Evolutionary conservation across 2,888 invertebrate species (phyloP), one percentile per base, ranked within the genome.

Genomic region (Hoplodrina blanda): DNA sequence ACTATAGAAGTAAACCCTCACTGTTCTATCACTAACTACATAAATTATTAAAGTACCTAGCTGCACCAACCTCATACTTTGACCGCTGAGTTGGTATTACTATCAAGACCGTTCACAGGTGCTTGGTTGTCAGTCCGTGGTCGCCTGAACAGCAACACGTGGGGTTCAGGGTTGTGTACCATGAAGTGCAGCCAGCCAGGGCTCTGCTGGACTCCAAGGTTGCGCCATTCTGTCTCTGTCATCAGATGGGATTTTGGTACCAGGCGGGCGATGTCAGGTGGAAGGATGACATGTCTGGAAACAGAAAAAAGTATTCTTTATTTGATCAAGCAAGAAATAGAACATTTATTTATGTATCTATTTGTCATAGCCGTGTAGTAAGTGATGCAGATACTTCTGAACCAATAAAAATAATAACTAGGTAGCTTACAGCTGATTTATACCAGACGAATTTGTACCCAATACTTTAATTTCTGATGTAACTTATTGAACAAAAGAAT

Each of bases 221-320:
- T 98, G 73, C 99, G 96, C 99, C 99, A 99, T 93, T 99, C 99
- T 0, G 98, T 97, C 94, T 99, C 99, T 0, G 98, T 98, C 98
- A 99, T 98, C 60, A 99, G 95, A 89, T 99, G 99, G 0, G 98
- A 97, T 89, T 98, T 98, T 0, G 99, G 99, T 0, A 99, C 98
- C 63, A 97, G 94, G 79, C 98, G 97, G 0, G 98, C 98, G 54
- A 99, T 95, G 78, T 99, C 98, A 20, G 97, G 96, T 3, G 99
- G 99, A 46, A 99, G 93, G 87, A 99, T 98, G 0, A 99, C 99
- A 95, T 99, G 99, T 83, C 99, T 98, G 89, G 13, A 93, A 75
- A 20, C 10, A 33, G 5, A 30, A 69, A 17, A 19, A 37, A 46
- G 46, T 15, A 46, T 17, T 46, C 1, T 17, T 41, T 41, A 11